Conservation (phyloP, 2,113 vertebrate genomes). For the Scolopax mira region DNA sequence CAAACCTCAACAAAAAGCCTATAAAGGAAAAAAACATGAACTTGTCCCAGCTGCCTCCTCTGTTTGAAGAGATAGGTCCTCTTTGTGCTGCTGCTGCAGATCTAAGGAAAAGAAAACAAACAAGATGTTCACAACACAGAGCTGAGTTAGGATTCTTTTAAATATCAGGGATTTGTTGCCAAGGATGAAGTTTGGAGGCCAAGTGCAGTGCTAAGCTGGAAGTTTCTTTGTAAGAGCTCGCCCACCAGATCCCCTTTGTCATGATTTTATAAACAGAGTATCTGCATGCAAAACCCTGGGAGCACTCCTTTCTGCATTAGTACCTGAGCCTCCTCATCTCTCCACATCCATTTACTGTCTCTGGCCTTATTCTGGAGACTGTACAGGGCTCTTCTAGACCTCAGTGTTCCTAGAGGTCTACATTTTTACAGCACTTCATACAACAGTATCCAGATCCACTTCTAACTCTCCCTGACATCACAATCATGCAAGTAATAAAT, state of each 20-base stretch:
- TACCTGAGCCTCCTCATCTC: background rate
- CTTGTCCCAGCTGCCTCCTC: slow-evolving; percentile 50
- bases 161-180: background rate
- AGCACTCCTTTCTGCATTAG: background rate
- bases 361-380: background rate
- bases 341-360: background rate
- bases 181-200: background rate
- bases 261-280: background rate
- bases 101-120: slow-evolving; percentile 62
- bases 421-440: background rate
- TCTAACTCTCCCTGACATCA: background rate
- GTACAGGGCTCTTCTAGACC: background rate
- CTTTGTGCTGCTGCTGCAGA: slow-evolving; percentile 59
- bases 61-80: slow-evolving; percentile 47
- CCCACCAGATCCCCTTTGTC: background rate
- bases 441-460: background rate
- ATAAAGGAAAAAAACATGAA: slow-evolving; percentile 31
- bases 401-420: background rate
- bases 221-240: background rate
- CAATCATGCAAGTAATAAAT: background rate
- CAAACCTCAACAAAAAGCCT: slow-evolving; percentile 41
- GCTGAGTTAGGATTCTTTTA: slow-evolving; percentile 40
- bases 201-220: background rate
- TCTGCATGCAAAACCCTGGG: background rate
- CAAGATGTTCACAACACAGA: slow-evolving; percentile 55